A percentile compares a stretch with the other conserved stretches of the same genome.
These are phyloP conservation scores for Caenorhabditis drosophilae DNA, from an alignment of 2,888 invertebrate species.

Conservation along the genomic window DNA sequence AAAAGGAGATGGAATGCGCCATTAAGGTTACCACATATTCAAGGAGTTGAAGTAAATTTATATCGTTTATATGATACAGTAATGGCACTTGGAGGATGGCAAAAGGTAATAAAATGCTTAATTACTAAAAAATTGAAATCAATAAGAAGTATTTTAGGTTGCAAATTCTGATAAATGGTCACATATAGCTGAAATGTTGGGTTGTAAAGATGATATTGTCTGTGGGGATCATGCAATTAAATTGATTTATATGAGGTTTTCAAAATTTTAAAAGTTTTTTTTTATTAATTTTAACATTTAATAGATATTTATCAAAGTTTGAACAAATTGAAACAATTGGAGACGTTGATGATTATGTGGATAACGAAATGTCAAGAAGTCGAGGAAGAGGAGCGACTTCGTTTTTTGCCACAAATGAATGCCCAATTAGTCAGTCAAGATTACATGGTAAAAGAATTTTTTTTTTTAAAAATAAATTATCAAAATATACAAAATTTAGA, in stretches of 20 bases:
- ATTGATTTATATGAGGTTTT: conserved; percentile 61
- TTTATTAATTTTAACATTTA: not conserved
- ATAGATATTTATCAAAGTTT: conserved; percentile 59
- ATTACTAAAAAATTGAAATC: too few relatives aligned
- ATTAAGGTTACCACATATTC: conserved; percentile 79
- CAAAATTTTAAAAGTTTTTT: not conserved
- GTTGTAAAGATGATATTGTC: conserved; percentile 82
- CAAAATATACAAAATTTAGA: conserved; percentile 11
- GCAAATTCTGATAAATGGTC: conserved; percentile 59
- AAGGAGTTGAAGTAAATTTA: conserved; percentile 89
- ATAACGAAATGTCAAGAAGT: conserved; percentile 44
- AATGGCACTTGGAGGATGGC: conserved; percentile 88
- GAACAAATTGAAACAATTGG: conserved; percentile 64
- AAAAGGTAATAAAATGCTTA: conserved; percentile 78
- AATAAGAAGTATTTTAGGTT: conserved; percentile 32
- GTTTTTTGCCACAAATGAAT: conserved; percentile 57
- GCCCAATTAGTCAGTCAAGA: conserved; percentile 50
- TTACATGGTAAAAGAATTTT: conserved; percentile 9
- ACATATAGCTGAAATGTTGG: conserved; percentile 59
- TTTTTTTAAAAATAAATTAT: conserved; percentile 3
- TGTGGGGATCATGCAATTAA: conserved; percentile 87
- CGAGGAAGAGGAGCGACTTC: conserved; percentile 39
- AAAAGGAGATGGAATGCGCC: conserved; percentile 71
- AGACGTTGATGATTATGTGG: conserved; percentile 58
- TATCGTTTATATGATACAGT: conserved; percentile 89